phyloP scores from a whole-genome alignment of 2,113 vertebrate genomes.

The Chionomys nivalis region DNA sequence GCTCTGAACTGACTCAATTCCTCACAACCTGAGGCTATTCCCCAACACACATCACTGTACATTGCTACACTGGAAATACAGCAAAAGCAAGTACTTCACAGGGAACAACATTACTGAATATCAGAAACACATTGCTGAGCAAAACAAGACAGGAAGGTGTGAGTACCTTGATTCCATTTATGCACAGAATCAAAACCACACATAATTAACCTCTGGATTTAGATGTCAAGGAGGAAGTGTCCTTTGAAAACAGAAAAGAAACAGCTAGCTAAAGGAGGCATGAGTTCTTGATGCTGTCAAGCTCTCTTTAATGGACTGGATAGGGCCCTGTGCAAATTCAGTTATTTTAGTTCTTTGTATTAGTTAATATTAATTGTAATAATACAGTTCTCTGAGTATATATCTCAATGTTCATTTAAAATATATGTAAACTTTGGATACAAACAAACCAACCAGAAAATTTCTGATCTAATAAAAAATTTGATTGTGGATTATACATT shows the following conservation, averaged over 20 bases:
- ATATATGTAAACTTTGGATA: neutral
- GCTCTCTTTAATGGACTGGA: neutral
- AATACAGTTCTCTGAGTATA: neutral
- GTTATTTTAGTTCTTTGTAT: neutral
- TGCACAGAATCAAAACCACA: neutral
- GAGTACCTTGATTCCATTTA: neutral
- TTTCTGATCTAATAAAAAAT: neutral
- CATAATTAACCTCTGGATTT: neutral
- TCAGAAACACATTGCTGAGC: neutral
- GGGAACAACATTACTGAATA: neutral
- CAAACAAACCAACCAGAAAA: slow-evolving; percentile 35
- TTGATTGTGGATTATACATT: neutral
- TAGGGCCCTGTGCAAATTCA: neutral
- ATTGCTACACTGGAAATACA: neutral
- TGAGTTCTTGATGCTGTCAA: neutral
- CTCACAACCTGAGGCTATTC: neutral
- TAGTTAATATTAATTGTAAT: too few relatives aligned
- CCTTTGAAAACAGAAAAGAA: neutral
- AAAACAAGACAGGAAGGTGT: neutral
- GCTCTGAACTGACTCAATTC: neutral
- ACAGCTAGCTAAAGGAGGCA: neutral
- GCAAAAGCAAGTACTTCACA: neutral
- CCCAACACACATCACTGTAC: neutral
- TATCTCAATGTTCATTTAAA: neutral
- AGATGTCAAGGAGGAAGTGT: neutral